These are phyloP conservation scores for Falco peregrinus DNA, from an alignment of 2,797 vertebrate genomes.

Conservation along the genomic window DNA sequence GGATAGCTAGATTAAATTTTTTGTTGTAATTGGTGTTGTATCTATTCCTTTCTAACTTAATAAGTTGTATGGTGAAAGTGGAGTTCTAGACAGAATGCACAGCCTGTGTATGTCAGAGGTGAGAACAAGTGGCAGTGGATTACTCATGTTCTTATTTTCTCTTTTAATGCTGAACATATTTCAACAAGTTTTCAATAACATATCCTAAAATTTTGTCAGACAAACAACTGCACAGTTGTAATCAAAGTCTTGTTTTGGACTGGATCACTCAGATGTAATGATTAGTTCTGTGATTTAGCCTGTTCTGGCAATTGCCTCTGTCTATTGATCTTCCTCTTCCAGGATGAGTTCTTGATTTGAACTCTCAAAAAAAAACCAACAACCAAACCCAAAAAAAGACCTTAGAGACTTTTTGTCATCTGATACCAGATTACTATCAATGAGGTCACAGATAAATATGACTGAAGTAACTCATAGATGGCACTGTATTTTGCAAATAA, in stretches of 20 bases:
- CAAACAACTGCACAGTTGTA: neutral
- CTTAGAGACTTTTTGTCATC: neutral
- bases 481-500: neutral
- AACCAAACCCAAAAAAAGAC: neutral
- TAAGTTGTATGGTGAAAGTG: neutral
- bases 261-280: neutral
- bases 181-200: neutral
- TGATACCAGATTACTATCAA: neutral
- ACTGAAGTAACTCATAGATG: neutral
- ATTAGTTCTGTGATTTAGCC: neutral
- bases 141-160: neutral
- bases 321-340: neutral
- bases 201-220: neutral
- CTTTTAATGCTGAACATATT: neutral
- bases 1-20: neutral
- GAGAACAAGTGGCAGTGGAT: neutral
- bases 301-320: neutral
- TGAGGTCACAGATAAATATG: neutral
- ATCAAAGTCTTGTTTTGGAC: neutral
- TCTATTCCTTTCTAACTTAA: neutral
- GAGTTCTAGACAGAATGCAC: neutral
- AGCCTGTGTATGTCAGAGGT: neutral
- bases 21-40: neutral
- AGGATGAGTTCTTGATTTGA: neutral
- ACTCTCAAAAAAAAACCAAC: neutral